These are phyloP conservation scores for Varroa destructor DNA, from an alignment of 1,140 invertebrate genomes.

Conservation along the genomic window DNA sequence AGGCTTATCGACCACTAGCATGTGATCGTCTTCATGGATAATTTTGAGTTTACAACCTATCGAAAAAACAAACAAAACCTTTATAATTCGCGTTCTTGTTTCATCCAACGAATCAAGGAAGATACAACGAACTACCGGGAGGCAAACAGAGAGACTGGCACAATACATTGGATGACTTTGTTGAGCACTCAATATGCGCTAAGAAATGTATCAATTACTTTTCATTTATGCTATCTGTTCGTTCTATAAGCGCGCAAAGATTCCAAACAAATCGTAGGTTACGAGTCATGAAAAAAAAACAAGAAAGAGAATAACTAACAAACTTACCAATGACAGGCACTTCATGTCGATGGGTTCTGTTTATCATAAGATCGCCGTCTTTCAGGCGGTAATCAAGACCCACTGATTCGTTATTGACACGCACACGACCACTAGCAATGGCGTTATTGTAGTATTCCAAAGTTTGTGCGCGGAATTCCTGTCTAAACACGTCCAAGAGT, in stretches of 20 bases:
- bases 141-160: neutral
- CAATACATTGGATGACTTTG: too few relatives aligned
- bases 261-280: slow-evolving; percentile 21
- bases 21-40: slow-evolving; percentile 90
- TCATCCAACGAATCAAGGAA: too few relatives aligned
- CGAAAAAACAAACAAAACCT: slow-evolving; percentile 31
- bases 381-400: slow-evolving; percentile 75
- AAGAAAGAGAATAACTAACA: slow-evolving; percentile 28
- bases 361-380: slow-evolving; percentile 83
- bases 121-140: too few relatives aligned
- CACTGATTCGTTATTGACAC: slow-evolving; percentile 85
- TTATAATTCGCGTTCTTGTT: neutral
- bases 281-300: slow-evolving; percentile 30
- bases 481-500: slow-evolving; percentile 79
- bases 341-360: slow-evolving; percentile 49
- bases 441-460: slow-evolving; percentile 63
- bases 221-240: too few relatives aligned
- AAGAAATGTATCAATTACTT: too few relatives aligned
- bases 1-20: slow-evolving; percentile 98
- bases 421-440: slow-evolving; percentile 56
- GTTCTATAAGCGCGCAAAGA: neutral
- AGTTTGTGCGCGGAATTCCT: slow-evolving; percentile 82
- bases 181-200: too few relatives aligned
- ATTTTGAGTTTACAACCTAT: slow-evolving; percentile 82
- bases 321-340: slow-evolving; percentile 35